These are phyloP conservation scores for Eueremaeus valkanovi DNA, from an alignment of 2,888 invertebrate genomes.

Conservation along the genomic window DNA sequence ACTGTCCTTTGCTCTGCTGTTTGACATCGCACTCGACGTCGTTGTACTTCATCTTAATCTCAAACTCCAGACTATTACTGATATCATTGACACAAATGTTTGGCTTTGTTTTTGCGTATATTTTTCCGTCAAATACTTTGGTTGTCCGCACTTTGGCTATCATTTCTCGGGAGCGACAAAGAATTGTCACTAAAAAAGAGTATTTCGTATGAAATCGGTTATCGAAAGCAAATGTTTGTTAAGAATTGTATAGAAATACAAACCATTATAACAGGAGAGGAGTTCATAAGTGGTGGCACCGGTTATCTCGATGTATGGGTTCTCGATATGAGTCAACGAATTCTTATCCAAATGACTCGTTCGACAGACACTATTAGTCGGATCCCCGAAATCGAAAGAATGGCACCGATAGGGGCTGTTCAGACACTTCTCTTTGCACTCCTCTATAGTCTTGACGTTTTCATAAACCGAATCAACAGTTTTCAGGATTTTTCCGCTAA, in stretches of 20 bases:
- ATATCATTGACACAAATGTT: conserved; percentile 88
- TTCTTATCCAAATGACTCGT: conserved; percentile 85
- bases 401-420: conserved; percentile 70
- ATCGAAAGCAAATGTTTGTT: no score
- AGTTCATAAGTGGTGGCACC: conserved; percentile 88
- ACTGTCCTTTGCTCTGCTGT: conserved; percentile 66
- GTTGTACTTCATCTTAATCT: conserved; percentile 84
- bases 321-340: conserved; percentile 65
- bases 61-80: conserved; percentile 79
- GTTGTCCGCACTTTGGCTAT: conserved; percentile 85
- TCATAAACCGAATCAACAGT: conserved; percentile 84
- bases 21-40: conserved; percentile 55
- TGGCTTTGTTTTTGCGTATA: conserved; percentile 89
- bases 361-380: conserved; percentile 86
- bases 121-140: conserved; percentile 86
- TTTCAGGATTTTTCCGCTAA: conserved; percentile 74
- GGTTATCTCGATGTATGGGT: conserved; percentile 61
- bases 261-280: conserved; percentile 82
- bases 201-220: no score
- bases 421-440: conserved; percentile 80
- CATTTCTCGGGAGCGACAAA: conserved; percentile 84
- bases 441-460: conserved; percentile 78
- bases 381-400: conserved; percentile 89
- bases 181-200: conserved; percentile 66
- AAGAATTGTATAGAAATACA: neutral